These are phyloP conservation scores for Trematomus bernacchii DNA, from an alignment of 2,797 vertebrate genomes.

Conservation along the genomic window DNA sequence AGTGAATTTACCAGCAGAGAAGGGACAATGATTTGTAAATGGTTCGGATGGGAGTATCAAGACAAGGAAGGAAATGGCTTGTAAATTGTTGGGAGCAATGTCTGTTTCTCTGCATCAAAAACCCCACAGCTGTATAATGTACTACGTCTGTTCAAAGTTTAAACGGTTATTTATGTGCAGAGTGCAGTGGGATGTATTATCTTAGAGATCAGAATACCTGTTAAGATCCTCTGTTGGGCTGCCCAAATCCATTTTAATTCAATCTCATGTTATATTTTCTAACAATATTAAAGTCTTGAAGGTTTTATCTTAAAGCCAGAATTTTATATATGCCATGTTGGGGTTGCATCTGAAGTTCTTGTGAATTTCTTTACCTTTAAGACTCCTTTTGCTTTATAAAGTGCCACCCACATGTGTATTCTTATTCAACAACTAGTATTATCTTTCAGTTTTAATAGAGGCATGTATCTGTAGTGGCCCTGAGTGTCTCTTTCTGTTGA, in stretches of 20 bases:
- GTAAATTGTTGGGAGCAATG: conserved; percentile 36
- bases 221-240: background rate
- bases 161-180: conserved; percentile 11
- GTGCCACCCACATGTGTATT: background rate
- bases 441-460: conserved; percentile 11
- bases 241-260: conserved; percentile 4
- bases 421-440: background rate
- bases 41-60: conserved; percentile 58
- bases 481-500: conserved; percentile 53
- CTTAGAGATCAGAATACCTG: background rate
- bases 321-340: background rate
- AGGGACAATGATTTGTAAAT: conserved; percentile 64
- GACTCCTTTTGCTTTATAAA: background rate
- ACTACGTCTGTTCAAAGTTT: conserved; percentile 1
- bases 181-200: background rate
- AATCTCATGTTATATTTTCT: background rate
- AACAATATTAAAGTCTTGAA: background rate
- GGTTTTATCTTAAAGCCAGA: background rate
- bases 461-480: conserved; percentile 14
- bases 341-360: background rate
- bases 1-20: conserved; percentile 65
- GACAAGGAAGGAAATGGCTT: conserved; percentile 57
- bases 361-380: background rate
- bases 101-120: conserved; percentile 42
- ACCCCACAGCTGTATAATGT: conserved; percentile 9